phyloP scores from a whole-genome alignment of 2,888 invertebrate genomes.

The Caenorhabditis wallacei region DNA sequence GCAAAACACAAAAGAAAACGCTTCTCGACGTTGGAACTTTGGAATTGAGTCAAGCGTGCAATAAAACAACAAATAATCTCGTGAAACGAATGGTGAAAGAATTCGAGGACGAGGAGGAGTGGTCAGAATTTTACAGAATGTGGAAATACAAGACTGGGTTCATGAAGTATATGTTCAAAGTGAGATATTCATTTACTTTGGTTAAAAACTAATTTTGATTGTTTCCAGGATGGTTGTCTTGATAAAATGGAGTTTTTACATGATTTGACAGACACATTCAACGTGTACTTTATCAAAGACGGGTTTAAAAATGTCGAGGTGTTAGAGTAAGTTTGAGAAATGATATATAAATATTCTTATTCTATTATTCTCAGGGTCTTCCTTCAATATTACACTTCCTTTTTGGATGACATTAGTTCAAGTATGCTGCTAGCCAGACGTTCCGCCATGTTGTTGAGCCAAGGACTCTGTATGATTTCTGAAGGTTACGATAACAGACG shows the following conservation, averaged over 20 bases:
- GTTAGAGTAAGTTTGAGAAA: conserved; percentile 17
- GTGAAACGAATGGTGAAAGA: neutral
- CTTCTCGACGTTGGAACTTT: conserved; percentile 39
- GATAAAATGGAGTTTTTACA: conserved; percentile 81
- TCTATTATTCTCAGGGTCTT: conserved; percentile 40
- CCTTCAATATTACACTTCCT: conserved; percentile 54
- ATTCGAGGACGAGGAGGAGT: too few species aligned
- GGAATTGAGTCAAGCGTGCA: conserved; percentile 45
- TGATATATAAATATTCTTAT: neutral
- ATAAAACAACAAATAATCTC: neutral
- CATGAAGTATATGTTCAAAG: conserved; percentile 55
- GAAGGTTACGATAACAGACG: neutral
- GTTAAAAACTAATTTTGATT: neutral
- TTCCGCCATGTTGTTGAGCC: conserved; percentile 63
- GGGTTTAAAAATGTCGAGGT: neutral
- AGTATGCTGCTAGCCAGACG: conserved; percentile 76
- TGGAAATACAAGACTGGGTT: conserved; percentile 64
- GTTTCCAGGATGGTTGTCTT: conserved; percentile 77
- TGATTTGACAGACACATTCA: conserved; percentile 77
- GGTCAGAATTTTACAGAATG: too few species aligned
- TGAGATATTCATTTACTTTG: conserved; percentile 22
- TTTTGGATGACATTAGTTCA: conserved; percentile 65
- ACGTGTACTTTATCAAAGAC: conserved; percentile 56
- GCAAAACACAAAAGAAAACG: conserved; percentile 56
- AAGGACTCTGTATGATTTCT: conserved; percentile 10